Conservation (phyloP, 2,888 invertebrate genomes). For the Lottia gigantea region DNA sequence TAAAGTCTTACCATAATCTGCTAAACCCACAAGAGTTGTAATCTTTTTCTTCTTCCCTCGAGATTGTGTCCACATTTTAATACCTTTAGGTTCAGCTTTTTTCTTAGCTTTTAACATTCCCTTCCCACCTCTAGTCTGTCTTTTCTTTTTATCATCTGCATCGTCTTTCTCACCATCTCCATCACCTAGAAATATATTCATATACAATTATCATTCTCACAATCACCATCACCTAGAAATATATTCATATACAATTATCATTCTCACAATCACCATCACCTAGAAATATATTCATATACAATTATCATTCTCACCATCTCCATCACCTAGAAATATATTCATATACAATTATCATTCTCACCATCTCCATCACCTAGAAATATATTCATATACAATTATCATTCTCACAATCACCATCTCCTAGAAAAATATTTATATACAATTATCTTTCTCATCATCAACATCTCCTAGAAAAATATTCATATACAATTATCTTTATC, state of each 20-base stretch:
- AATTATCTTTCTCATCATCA: no score
- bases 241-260: conserved; percentile 65
- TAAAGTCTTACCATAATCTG: conserved; percentile 89
- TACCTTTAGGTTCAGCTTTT: conserved; percentile 62
- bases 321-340: conserved; percentile 27
- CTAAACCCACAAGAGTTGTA: conserved; percentile 95
- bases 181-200: conserved; percentile 24
- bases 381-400: no score
- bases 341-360: neutral
- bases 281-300: conserved; percentile 93
- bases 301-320: conserved; percentile 47
- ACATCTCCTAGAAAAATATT: conserved; percentile 96
- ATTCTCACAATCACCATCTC: conserved; percentile 96
- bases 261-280: conserved; percentile 97
- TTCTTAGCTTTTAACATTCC: conserved; percentile 93
- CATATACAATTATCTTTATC: neutral
- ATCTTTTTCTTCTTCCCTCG: conserved; percentile 99
- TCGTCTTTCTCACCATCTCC: conserved; percentile 50
- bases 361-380: neutral
- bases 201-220: neutral
- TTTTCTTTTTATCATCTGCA: conserved; percentile 91
- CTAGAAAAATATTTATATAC: conserved; percentile 87
- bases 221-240: neutral
- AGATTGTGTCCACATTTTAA: conserved; percentile 73
- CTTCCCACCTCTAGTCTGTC: conserved; percentile 97